Conservation (phyloP, 2,888 invertebrate genomes). For the Hyposoter dolosus region DNA sequence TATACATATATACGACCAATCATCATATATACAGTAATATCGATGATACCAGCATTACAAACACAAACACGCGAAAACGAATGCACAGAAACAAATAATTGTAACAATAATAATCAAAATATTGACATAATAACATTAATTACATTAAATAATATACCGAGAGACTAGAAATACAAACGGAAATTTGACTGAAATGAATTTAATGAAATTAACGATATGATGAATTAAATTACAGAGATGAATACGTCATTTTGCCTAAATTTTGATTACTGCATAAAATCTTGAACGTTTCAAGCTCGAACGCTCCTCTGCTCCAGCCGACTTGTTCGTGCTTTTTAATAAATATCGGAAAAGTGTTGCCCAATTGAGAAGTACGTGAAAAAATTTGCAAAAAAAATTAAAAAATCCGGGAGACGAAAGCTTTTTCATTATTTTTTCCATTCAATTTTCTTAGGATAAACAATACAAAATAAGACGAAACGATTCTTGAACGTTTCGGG, state of each 20-base stretch:
- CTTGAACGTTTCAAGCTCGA: not conserved
- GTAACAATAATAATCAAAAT: not conserved
- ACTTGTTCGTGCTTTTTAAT: not conserved
- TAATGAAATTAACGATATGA: not conserved
- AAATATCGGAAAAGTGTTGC: not conserved
- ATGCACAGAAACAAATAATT: not conserved
- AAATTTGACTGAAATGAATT: too few relatives aligned
- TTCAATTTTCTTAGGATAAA: not conserved
- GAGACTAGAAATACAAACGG: too few relatives aligned
- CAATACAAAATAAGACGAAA: not conserved
- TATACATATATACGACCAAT: conserved; percentile 70
- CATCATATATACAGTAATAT: conserved; percentile 59
- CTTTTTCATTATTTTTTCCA: not conserved
- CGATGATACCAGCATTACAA: conserved; percentile 57
- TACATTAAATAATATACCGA: too few relatives aligned
- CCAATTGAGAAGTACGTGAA: not conserved
- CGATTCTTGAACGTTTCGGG: not conserved
- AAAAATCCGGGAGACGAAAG: not conserved
- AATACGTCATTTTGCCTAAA: not conserved
- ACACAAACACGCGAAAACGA: conserved; percentile 4
- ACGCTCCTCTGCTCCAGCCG: not conserved
- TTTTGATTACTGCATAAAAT: not conserved
- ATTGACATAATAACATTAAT: not conserved
- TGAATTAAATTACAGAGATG: not conserved
- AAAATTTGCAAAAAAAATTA: not conserved